Evolutionary conservation across 2,888 invertebrate genomes (phyloP).

Genomic region (Oithona nana): DNA sequence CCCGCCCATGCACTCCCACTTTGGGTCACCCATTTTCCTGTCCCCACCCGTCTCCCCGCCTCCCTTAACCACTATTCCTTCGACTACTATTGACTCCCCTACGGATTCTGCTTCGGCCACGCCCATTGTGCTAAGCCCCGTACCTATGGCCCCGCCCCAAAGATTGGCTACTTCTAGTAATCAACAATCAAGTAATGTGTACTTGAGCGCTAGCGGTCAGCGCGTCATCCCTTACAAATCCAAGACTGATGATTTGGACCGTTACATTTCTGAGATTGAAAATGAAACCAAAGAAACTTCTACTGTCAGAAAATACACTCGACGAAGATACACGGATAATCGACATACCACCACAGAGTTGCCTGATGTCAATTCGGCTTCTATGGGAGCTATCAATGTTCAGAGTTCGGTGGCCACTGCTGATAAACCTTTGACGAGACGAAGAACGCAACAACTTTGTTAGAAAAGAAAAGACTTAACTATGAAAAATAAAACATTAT

Average conservation of each 20-base stretch:
- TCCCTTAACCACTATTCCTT: neutral
- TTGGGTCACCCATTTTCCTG: neutral
- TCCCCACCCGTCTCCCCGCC: slow-evolving; percentile 4
- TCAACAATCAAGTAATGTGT: neutral
- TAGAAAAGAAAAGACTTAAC: too few relatives aligned
- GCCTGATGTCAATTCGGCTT: slow-evolving; percentile 29
- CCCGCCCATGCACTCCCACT: neutral
- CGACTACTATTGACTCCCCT: neutral
- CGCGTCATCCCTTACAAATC: neutral
- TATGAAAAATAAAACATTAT: too few relatives aligned
- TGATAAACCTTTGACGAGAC: neutral
- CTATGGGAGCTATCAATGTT: neutral
- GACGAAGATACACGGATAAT: slow-evolving; percentile 39
- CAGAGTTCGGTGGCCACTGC: neutral
- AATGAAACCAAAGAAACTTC: neutral
- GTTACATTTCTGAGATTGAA: slow-evolving; percentile 6
- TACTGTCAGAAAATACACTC: slow-evolving; percentile 36
- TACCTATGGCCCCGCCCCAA: neutral
- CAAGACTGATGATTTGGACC: slow-evolving; percentile 12
- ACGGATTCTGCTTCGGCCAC: neutral
- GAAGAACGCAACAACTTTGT: neutral
- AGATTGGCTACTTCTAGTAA: neutral
- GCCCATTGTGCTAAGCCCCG: slow-evolving; percentile 7
- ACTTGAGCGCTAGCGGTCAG: neutral
- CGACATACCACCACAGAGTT: slow-evolving; percentile 40